A percentile compares a stretch with the other conserved stretches of the same genome.
phyloP scores from a whole-genome alignment of 2,888 invertebrate species.

The Galerucella pusilla region DNA sequence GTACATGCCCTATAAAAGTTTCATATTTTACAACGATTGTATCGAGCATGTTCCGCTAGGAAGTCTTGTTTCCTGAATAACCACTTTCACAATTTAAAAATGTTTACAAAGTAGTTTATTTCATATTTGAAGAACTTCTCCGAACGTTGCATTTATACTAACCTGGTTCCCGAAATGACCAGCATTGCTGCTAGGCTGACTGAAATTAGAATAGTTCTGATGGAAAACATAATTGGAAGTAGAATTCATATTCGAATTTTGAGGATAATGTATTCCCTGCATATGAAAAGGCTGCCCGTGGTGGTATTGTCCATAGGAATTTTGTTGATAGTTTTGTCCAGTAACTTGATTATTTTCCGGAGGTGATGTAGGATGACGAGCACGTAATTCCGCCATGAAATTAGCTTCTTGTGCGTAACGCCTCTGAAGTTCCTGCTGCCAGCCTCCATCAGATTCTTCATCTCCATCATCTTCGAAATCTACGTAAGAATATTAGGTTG shows the following conservation, averaged over 20 bases:
- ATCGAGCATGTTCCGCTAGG: too few relatives aligned
- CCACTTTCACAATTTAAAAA: too few relatives aligned
- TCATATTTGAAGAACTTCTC: too few relatives aligned
- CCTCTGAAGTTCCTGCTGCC: conserved; percentile 71
- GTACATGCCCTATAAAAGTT: too few relatives aligned
- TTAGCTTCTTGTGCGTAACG: conserved; percentile 71
- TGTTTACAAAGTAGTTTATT: too few relatives aligned
- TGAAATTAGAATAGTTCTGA: conserved; percentile 53
- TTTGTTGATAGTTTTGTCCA: conserved; percentile 45
- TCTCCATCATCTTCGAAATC: conserved; percentile 80
- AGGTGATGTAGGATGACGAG: conserved; percentile 65
- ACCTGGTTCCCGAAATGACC: conserved; percentile 56
- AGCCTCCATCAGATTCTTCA: conserved; percentile 70
- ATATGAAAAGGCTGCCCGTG: conserved; percentile 51
- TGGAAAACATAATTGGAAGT: conserved; percentile 46
- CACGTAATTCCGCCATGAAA: conserved; percentile 69
- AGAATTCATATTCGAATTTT: conserved; percentile 46
- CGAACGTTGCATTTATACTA: conserved; percentile 36
- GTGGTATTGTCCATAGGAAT: conserved; percentile 45
- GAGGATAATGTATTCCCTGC: conserved; percentile 51
- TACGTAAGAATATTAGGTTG: conserved; percentile 51
- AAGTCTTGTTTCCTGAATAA: too few relatives aligned
- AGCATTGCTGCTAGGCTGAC: conserved; percentile 51
- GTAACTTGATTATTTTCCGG: conserved; percentile 57
- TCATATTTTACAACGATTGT: too few relatives aligned